Evolutionary conservation across 1,140 invertebrate genomes (phyloP).

Genomic region (Drosophila quadrilineata): DNA sequence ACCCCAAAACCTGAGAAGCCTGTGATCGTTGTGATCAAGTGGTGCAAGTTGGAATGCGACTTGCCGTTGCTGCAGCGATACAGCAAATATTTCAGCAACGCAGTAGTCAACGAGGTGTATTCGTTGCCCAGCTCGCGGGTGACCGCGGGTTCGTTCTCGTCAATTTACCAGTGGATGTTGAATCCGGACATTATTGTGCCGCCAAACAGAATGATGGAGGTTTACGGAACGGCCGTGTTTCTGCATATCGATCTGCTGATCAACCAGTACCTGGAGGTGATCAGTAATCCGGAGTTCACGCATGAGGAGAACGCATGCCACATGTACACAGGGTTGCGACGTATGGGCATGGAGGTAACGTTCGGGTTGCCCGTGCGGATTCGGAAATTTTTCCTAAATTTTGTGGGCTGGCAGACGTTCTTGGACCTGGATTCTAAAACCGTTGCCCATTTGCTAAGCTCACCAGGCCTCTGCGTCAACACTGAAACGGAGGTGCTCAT

Average conservation of each 20-base stretch:
- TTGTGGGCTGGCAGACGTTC: not conserved
- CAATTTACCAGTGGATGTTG: conserved; percentile 27
- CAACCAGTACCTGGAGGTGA: conserved; percentile 13
- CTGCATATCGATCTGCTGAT: conserved; percentile 6
- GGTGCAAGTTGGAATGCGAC: conserved; percentile 6
- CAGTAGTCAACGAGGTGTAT: conserved; percentile 11
- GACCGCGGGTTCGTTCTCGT: not conserved
- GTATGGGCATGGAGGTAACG: not conserved
- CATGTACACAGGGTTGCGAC: conserved; percentile 5
- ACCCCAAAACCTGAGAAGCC: too few relatives aligned
- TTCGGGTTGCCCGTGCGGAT: not conserved
- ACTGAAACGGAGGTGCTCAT: conserved; percentile 33
- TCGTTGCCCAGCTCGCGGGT: conserved; percentile 13
- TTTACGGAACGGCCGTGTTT: conserved; percentile 14
- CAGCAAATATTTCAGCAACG: conserved; percentile 1
- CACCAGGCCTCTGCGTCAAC: conserved; percentile 24
- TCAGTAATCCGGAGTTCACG: not conserved
- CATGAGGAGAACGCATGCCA: conserved; percentile 34
- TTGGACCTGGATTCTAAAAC: not conserved
- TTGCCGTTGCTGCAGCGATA: conserved; percentile 13
- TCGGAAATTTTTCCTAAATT: too few relatives aligned
- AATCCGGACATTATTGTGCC: not conserved
- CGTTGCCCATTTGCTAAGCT: conserved; percentile 16
- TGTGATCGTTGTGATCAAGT: conserved; percentile 19
- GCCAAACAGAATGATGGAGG: conserved; percentile 5